phyloP scores from a whole-genome alignment of 2,888 invertebrate species.

The Oscheius sp. region DNA sequence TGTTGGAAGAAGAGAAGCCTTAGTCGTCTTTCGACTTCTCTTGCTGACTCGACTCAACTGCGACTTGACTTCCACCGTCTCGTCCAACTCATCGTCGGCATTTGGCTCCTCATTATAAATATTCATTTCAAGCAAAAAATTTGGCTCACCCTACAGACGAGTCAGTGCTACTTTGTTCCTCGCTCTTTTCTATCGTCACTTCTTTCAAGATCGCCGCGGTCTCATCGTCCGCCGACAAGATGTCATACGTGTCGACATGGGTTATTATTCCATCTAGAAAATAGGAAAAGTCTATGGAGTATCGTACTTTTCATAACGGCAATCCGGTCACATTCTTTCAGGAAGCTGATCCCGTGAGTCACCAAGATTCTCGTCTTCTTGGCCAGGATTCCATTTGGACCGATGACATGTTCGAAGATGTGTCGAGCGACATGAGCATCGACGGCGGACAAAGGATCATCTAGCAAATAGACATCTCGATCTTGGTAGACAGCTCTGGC shows the following conservation, averaged over 20 bases:
- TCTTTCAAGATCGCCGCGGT: constrained; percentile 51
- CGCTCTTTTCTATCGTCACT: constrained; percentile 42
- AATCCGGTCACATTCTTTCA: constrained; percentile 90
- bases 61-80: neutral
- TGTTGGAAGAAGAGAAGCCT: constrained; percentile 2
- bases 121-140: neutral
- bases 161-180: constrained; percentile 33
- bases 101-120: constrained; percentile 18
- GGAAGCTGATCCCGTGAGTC: constrained; percentile 92
- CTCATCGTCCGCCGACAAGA: constrained; percentile 46
- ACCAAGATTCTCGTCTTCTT: constrained; percentile 87
- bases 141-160: constrained; percentile 1
- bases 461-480: constrained; percentile 89
- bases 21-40: constrained; percentile 1
- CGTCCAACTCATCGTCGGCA: constrained; percentile 34
- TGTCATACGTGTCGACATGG: constrained; percentile 59
- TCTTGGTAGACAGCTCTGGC: constrained; percentile 91
- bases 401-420: constrained; percentile 75
- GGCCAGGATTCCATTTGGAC: constrained; percentile 67
- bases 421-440: constrained; percentile 97
- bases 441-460: constrained; percentile 94
- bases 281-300: neutral
- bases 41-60: constrained; percentile 20
- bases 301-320: constrained; percentile 82
- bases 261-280: constrained; percentile 51